Evolutionary conservation across 1,140 invertebrate genomes (phyloP).

Genomic region (Anoplolepis gracilipes): DNA sequence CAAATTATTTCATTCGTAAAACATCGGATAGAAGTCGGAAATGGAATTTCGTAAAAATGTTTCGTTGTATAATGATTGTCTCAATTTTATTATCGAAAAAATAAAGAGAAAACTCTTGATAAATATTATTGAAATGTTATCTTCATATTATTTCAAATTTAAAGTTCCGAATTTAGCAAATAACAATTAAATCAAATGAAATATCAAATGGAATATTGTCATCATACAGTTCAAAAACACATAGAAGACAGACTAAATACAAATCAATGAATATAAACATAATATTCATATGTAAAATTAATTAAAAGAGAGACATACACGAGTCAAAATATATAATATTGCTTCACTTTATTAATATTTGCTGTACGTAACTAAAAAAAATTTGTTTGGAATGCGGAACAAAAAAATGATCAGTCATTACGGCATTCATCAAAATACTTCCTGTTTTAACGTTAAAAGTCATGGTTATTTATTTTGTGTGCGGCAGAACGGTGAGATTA

Average conservation of each 20-base stretch:
- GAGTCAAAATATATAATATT: slow-evolving; percentile 6
- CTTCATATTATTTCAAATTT: background rate
- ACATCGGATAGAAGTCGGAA: background rate
- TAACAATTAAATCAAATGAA: background rate
- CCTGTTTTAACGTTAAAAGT: slow-evolving; percentile 35
- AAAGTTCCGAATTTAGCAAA: slow-evolving; percentile 2
- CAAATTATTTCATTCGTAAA: background rate
- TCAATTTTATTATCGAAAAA: background rate
- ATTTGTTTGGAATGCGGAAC: background rate
- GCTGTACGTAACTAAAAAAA: background rate
- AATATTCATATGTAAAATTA: background rate
- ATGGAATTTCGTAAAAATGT: background rate
- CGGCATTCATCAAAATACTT: slow-evolving; percentile 15
- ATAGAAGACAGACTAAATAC: slow-evolving; percentile 1
- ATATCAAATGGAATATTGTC: background rate
- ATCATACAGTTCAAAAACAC: background rate
- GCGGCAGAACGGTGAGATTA: slow-evolving; percentile 7
- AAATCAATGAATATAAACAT: background rate
- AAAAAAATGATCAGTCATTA: background rate
- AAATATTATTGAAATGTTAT: slow-evolving; percentile 3
- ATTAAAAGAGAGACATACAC: background rate
- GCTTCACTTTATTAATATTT: background rate
- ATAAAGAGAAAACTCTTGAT: background rate
- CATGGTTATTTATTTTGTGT: slow-evolving; percentile 35
- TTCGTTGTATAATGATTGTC: background rate